A percentile compares a stretch with the other conserved stretches of the same genome.
These are phyloP conservation scores for Rutpela maculata DNA, from an alignment of 2,888 invertebrate species.

Conservation along the genomic window DNA sequence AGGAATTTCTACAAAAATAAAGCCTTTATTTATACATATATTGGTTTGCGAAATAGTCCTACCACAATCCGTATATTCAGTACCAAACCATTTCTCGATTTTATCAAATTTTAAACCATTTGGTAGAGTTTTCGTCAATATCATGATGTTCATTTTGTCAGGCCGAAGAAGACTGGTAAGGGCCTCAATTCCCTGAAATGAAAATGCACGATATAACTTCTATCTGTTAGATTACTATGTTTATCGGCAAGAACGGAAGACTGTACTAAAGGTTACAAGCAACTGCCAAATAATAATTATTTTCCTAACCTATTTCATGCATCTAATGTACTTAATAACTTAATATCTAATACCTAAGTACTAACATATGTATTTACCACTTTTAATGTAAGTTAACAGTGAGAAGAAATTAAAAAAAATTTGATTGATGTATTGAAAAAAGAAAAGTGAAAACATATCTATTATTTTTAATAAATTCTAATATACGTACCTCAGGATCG, in stretches of 20 bases:
- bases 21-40: not conserved
- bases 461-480: too few relatives aligned
- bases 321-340: too few relatives aligned
- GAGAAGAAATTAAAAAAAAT: too few relatives aligned
- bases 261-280: too few relatives aligned
- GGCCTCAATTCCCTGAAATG: conserved; percentile 76
- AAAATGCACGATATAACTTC: conserved; percentile 25
- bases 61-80: conserved; percentile 82
- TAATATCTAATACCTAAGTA: too few relatives aligned
- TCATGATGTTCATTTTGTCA: conserved; percentile 82
- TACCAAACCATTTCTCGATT: conserved; percentile 89
- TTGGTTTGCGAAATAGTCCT: conserved; percentile 46
- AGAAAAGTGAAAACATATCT: too few relatives aligned
- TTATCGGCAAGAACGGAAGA: too few relatives aligned
- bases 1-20: conserved; percentile 76
- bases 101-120: conserved; percentile 77
- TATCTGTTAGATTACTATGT: not conserved
- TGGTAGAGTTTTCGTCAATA: conserved; percentile 80
- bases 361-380: too few relatives aligned
- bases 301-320: too few relatives aligned
- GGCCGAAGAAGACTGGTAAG: conserved; percentile 80
- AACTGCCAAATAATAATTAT: too few relatives aligned
- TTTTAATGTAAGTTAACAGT: too few relatives aligned
- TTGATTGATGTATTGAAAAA: too few relatives aligned
- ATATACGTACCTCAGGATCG: conserved; percentile 78